Conservation (phyloP, 2,888 invertebrate genomes). For the Scaptomyza polygonia region DNA sequence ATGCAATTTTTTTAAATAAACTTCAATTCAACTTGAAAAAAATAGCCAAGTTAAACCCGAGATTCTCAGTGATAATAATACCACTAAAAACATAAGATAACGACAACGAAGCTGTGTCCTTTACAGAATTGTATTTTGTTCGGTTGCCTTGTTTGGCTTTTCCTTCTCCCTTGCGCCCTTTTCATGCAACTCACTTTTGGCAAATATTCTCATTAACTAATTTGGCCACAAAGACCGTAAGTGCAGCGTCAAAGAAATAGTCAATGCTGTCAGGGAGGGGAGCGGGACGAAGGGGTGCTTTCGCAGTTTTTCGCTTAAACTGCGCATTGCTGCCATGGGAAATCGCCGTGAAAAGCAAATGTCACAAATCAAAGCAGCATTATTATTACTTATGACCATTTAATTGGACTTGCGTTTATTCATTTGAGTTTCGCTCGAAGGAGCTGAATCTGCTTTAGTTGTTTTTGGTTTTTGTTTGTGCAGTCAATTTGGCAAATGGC, state of each 20-base stretch:
- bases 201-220: conserved; percentile 64
- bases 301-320: background rate
- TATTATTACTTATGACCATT: conserved; percentile 84
- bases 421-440: conserved; percentile 70
- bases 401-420: conserved; percentile 83
- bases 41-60: no score
- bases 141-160: background rate
- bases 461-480: conserved; percentile 60
- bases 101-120: background rate
- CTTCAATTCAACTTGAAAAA: background rate
- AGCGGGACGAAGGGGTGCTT: background rate
- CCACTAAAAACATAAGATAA: background rate
- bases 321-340: conserved; percentile 15
- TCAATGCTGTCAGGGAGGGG: background rate
- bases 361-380: conserved; percentile 83
- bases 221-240: conserved; percentile 41
- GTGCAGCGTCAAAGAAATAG: conserved; percentile 17
- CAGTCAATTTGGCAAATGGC: conserved; percentile 81
- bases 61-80: background rate
- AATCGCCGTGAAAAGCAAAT: conserved; percentile 61
- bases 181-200: conserved; percentile 7
- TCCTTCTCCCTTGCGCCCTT: background rate
- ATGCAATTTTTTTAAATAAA: background rate
- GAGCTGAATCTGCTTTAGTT: conserved; percentile 3
- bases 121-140: background rate